phyloP scores from a whole-genome alignment of 1,140 invertebrate species.

The Halyomorpha halys region DNA sequence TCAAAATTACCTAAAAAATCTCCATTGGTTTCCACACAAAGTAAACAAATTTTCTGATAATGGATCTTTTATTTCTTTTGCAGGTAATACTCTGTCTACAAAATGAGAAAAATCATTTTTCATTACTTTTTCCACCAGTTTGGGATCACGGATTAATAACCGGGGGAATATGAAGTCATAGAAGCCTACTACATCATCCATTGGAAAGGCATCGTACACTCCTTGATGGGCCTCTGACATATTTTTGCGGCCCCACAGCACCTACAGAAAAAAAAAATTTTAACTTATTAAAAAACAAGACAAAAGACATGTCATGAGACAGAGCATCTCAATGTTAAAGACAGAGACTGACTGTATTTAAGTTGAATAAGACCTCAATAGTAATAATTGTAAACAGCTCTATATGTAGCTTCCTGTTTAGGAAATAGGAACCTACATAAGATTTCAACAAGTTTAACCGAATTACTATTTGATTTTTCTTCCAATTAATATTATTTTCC shows the following conservation, averaged over 20 bases:
- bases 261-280: not conserved
- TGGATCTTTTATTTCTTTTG: constrained; percentile 22
- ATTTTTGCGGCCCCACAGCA: not conserved
- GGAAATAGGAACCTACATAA: too few species aligned
- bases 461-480: too few species aligned
- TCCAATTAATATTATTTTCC: too few species aligned
- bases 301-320: too few species aligned
- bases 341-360: too few species aligned
- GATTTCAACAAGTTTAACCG: too few species aligned
- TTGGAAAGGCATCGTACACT: not conserved
- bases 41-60: constrained; percentile 15
- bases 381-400: too few species aligned
- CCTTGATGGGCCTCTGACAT: not conserved
- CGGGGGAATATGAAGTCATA: constrained; percentile 30
- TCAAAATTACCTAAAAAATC: constrained; percentile 30
- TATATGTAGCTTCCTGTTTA: too few species aligned
- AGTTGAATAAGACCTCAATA: too few species aligned
- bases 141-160: constrained; percentile 34
- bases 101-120: constrained; percentile 37
- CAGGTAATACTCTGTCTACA: constrained; percentile 23
- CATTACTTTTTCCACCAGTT: constrained; percentile 33
- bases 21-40: constrained; percentile 41
- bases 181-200: constrained; percentile 16
- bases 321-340: too few species aligned
- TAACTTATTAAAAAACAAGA: too few species aligned